Conservation (phyloP, 2,797 vertebrate species). For the Sardinella longiceps region DNA sequence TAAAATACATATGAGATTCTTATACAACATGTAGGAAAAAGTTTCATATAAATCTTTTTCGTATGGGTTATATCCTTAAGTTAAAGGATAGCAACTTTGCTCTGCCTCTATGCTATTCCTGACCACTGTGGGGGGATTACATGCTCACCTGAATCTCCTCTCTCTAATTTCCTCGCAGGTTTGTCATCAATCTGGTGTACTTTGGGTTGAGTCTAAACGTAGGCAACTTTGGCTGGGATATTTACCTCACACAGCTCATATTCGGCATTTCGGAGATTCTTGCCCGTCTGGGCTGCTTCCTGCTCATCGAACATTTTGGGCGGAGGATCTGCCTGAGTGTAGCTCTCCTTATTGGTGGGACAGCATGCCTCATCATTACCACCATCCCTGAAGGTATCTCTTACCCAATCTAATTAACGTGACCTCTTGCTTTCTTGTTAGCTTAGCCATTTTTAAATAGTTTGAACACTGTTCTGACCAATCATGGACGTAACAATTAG, state of each 20-base stretch:
- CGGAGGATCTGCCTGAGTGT: constrained; percentile 71
- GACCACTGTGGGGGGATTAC: neutral
- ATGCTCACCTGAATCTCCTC: neutral
- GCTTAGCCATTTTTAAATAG: too few relatives aligned
- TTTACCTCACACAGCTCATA: constrained; percentile 90
- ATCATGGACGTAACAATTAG: too few relatives aligned
- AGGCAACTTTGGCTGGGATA: constrained; percentile 86
- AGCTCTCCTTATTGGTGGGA: constrained; percentile 72
- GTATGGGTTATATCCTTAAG: too few relatives aligned
- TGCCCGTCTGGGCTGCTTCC: constrained; percentile 72
- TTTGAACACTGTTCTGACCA: too few relatives aligned
- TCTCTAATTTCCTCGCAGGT: constrained; percentile 73
- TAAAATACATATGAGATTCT: too few relatives aligned
- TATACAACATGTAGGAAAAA: too few relatives aligned
- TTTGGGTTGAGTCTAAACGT: constrained; percentile 87
- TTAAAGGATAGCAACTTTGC: neutral
- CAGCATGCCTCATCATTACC: constrained; percentile 76
- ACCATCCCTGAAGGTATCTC: constrained; percentile 80
- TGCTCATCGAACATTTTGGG: constrained; percentile 77
- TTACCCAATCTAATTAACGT: too few relatives aligned
- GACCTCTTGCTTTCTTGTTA: too few relatives aligned
- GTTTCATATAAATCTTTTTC: too few relatives aligned
- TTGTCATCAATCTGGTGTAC: constrained; percentile 85
- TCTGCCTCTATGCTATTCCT: too few relatives aligned
- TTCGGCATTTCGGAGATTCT: constrained; percentile 85